A percentile compares a stretch with the other conserved stretches of the same genome.
Evolutionary conservation across 2,797 vertebrate species (phyloP).

Genomic region (Cygnus olor): DNA sequence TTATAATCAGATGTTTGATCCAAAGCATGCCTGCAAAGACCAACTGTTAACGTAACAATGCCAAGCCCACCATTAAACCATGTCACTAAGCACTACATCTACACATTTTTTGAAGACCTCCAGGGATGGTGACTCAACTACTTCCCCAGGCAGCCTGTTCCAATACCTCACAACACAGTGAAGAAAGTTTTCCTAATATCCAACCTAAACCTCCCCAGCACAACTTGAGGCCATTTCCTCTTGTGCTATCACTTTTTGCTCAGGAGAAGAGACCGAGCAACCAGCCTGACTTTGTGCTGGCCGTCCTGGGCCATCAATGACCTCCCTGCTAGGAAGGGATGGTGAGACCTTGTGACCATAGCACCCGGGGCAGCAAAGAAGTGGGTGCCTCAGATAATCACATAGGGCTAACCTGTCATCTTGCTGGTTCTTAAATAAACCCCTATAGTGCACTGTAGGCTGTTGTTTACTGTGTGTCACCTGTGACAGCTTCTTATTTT

Average conservation of each 20-base stretch:
- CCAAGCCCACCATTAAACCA: too few relatives aligned
- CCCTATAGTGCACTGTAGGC: background rate
- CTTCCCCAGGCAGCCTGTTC: too few relatives aligned
- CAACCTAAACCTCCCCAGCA: too few relatives aligned
- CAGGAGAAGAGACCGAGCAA: too few relatives aligned
- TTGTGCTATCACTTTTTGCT: too few relatives aligned
- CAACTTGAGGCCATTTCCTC: too few relatives aligned
- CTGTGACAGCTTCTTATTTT: background rate
- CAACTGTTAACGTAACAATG: too few relatives aligned
- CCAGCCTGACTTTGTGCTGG: background rate
- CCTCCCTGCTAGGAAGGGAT: background rate
- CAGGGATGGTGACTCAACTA: too few relatives aligned
- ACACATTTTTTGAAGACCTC: too few relatives aligned
- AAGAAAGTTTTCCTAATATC: too few relatives aligned
- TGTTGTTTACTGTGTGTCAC: background rate
- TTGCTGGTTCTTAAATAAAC: background rate
- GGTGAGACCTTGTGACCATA: background rate
- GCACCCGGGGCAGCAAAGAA: background rate
- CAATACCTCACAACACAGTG: too few relatives aligned
- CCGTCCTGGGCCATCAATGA: fast-evolving
- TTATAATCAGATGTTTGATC: background rate
- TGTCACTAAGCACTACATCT: too few relatives aligned
- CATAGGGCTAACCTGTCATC: background rate
- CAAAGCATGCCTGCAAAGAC: background rate
- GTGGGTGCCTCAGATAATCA: background rate